Conservation (phyloP, 1,140 invertebrate genomes). For the Cheumatopsyche charites region DNA sequence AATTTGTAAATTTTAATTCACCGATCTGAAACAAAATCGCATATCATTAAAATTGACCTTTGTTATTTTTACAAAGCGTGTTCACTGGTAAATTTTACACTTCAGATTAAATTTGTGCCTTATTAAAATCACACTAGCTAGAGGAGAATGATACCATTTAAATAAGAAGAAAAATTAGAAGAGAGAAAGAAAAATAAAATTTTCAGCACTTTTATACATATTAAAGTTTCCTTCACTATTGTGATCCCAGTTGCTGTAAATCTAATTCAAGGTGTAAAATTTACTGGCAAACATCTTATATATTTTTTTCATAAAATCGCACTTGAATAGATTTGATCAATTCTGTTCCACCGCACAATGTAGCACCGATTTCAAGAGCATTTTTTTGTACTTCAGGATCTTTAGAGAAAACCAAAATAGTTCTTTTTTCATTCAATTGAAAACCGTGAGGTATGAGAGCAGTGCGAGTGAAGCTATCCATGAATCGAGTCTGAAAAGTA, state of each 20-base stretch:
- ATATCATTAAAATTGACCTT: slow-evolving; percentile 37
- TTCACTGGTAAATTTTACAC: no score
- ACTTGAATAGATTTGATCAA: slow-evolving; percentile 78
- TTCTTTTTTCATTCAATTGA: slow-evolving; percentile 66
- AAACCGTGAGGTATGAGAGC: slow-evolving; percentile 69
- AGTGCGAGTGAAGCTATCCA: slow-evolving; percentile 68
- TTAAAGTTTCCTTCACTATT: no score
- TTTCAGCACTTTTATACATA: no score
- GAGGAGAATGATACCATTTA: no score
- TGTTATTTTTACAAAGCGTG: no score
- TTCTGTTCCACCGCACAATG: slow-evolving; percentile 69
- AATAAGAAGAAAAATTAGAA: slow-evolving; percentile 13
- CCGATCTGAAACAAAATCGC: slow-evolving; percentile 64
- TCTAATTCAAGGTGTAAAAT: no score
- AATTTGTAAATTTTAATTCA: slow-evolving; percentile 70
- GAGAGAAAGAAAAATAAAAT: no score
- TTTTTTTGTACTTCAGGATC: slow-evolving; percentile 62
- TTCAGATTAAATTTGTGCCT: no score
- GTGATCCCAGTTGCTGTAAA: no score
- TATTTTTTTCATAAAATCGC: slow-evolving; percentile 1
- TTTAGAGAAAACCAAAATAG: slow-evolving; percentile 76
- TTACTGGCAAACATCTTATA: no score
- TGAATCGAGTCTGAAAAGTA: slow-evolving; percentile 67
- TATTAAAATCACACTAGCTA: no score
- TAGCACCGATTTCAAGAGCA: slow-evolving; percentile 71